Conservation (phyloP, 2,888 invertebrate genomes). For the Agrochola lota region DNA sequence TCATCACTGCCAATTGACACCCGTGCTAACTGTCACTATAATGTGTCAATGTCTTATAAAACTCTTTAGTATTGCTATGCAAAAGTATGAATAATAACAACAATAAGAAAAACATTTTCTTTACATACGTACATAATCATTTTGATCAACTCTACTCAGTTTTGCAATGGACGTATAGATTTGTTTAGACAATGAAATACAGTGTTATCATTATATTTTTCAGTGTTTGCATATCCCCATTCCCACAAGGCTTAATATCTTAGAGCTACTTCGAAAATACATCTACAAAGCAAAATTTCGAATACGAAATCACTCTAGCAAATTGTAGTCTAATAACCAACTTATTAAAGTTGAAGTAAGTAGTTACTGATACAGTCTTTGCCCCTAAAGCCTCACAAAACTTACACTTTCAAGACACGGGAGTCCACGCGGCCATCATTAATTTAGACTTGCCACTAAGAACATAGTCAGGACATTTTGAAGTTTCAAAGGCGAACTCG, state of each 20-base stretch:
- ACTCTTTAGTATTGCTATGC: no score
- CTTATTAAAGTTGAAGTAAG: constrained; percentile 22
- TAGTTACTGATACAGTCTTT: background rate
- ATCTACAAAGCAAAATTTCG: constrained; percentile 16
- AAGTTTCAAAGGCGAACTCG: constrained; percentile 48
- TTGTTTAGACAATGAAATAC: background rate
- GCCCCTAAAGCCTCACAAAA: background rate
- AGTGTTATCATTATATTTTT: background rate
- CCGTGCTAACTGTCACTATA: no score
- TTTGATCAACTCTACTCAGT: background rate
- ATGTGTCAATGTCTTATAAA: no score
- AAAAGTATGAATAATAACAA: no score
- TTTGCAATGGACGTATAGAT: background rate
- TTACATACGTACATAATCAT: no score
- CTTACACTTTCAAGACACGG: constrained; percentile 9
- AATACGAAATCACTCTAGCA: constrained; percentile 33
- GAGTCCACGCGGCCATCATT: constrained; percentile 35
- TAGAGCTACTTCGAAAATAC: constrained; percentile 13
- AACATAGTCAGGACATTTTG: constrained; percentile 39
- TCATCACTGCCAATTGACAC: no score
- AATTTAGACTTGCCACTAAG: constrained; percentile 45
- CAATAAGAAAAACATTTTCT: no score
- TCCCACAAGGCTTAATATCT: background rate
- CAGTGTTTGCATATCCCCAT: background rate
- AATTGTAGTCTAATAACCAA: constrained; percentile 22